Evolutionary conservation across 2,113 vertebrate species (phyloP).

Genomic region (Pristiophorus japonicus): DNA sequence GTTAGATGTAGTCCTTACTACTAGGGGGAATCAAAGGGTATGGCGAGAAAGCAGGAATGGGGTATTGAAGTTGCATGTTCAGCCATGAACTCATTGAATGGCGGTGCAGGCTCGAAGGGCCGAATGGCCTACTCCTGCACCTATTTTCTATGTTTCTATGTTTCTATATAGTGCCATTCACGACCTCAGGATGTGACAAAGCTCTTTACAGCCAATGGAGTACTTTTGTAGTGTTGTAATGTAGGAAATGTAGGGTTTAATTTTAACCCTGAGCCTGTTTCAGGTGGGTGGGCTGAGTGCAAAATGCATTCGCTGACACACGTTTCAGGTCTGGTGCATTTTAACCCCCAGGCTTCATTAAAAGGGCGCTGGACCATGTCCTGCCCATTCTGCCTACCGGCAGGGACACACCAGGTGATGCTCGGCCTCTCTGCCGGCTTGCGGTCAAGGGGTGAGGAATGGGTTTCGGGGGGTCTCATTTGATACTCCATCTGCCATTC

Average conservation of each 20-base stretch:
- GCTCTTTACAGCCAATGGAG: background rate
- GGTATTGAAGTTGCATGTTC: too few species aligned
- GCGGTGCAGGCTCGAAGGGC: too few species aligned
- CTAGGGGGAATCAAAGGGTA: too few species aligned
- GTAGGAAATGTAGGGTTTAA: background rate
- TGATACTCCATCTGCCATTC: too few species aligned
- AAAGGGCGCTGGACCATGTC: background rate
- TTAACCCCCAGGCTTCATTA: too few species aligned
- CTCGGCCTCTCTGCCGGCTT: background rate
- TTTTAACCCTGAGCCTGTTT: background rate
- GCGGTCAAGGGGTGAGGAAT: too few species aligned
- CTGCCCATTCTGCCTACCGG: background rate
- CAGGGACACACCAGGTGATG: background rate
- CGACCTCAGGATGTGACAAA: background rate
- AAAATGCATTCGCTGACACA: background rate
- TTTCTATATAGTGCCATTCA: background rate
- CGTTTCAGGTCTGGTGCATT: background rate
- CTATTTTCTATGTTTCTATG: too few species aligned
- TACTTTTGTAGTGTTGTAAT: background rate
- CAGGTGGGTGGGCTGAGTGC: background rate
- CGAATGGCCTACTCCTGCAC: too few species aligned
- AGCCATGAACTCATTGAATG: too few species aligned
- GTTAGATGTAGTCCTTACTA: too few species aligned
- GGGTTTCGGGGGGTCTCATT: too few species aligned
- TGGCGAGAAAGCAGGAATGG: too few species aligned